phyloP scores from a whole-genome alignment of 2,113 vertebrate species.

The Carollia perspicillata region DNA sequence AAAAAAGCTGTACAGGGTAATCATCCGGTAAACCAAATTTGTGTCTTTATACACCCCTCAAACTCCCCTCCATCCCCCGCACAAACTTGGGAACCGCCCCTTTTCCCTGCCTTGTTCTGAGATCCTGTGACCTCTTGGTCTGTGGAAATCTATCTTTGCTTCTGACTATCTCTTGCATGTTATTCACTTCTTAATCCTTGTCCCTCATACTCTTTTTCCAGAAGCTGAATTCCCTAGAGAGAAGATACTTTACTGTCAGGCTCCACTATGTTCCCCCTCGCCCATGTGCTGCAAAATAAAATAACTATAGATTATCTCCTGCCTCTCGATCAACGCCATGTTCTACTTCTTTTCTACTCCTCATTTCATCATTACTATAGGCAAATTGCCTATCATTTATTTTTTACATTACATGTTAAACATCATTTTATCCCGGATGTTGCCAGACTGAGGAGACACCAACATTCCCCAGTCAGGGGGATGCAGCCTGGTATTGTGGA shows the following conservation, averaged over 20 bases:
- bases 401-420: constrained; percentile 39
- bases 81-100: not conserved
- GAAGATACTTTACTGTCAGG: not conserved
- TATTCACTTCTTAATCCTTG: constrained; percentile 14
- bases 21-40: constrained; percentile 15
- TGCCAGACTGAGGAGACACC: constrained; percentile 21
- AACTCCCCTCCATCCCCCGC: not conserved
- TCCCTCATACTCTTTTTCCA: not conserved
- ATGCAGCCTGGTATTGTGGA: constrained; percentile 33
- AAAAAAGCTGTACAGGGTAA: not conserved
- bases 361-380: not conserved
- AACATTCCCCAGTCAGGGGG: constrained; percentile 7
- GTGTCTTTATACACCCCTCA: not conserved
- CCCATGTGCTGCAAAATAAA: constrained; percentile 26
- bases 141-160: not conserved
- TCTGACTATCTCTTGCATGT: not conserved
- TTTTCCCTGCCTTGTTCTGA: not conserved
- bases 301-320: not conserved
- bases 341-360: not conserved
- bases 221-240: not conserved
- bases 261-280: not conserved
- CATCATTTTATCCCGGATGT: constrained; percentile 28
- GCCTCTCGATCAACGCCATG: not conserved
- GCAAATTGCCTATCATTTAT: constrained; percentile 17
- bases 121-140: not conserved